Evolutionary conservation across 1,140 invertebrate genomes (phyloP).

Genomic region (Pseudobourletiella spinata): DNA sequence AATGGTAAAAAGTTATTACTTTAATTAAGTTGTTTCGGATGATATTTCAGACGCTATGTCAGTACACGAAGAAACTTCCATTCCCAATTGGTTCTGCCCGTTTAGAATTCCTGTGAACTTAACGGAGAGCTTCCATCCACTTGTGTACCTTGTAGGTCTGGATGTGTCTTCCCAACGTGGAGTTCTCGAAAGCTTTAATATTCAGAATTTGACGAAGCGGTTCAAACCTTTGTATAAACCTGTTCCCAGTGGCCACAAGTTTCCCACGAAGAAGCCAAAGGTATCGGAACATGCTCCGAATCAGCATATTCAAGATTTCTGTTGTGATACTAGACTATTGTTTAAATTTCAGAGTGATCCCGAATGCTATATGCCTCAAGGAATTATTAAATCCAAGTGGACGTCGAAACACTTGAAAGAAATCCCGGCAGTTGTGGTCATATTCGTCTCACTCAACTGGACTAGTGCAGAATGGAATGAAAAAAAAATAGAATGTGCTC

Average conservation of each 20-base stretch:
- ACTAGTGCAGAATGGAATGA: conserved; percentile 87
- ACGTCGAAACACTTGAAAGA: conserved; percentile 85
- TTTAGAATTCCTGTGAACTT: conserved; percentile 14
- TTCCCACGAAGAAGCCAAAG: conserved; percentile 82
- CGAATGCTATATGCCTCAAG: conserved; percentile 93
- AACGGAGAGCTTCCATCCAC: conserved; percentile 65
- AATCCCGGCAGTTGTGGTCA: conserved; percentile 82
- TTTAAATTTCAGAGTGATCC: conserved; percentile 45
- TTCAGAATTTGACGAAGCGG: conserved; percentile 70
- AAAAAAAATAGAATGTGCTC: conserved; percentile 85
- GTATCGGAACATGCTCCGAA: conserved; percentile 43
- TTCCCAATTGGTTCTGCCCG: conserved; percentile 22
- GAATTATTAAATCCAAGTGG: conserved; percentile 92
- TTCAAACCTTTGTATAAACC: conserved; percentile 55
- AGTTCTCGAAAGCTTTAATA: conserved; percentile 79
- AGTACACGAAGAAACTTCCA: background rate
- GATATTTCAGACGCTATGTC: background rate
- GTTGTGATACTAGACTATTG: background rate
- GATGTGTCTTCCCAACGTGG: conserved; percentile 76
- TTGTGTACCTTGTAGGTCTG: conserved; percentile 76
- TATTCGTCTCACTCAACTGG: conserved; percentile 97
- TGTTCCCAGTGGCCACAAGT: conserved; percentile 66
- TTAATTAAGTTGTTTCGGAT: no score
- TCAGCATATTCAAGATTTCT: background rate
- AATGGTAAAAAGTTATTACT: no score